Percentiles rank a stretch among this genome's conserved stretches.
phyloP scores from a whole-genome alignment of 2,888 invertebrate genomes.

The Chironomus riparius region DNA sequence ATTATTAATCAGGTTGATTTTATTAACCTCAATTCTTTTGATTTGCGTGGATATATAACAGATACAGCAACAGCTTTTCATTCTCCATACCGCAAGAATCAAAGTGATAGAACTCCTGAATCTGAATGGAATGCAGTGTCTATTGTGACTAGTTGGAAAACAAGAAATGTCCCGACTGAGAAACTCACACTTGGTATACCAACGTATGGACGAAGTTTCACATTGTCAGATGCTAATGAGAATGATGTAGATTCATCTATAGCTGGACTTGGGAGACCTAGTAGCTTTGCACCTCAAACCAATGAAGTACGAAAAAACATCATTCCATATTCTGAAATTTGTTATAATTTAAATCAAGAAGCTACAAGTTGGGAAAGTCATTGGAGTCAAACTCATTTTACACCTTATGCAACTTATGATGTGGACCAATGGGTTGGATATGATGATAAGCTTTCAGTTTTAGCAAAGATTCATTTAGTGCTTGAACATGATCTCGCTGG shows the following conservation, averaged over 20 bases:
- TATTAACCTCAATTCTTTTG: background rate
- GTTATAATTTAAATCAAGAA: constrained; percentile 48
- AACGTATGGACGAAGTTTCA: constrained; percentile 55
- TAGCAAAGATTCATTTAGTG: constrained; percentile 54
- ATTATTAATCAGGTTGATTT: background rate
- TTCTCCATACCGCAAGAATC: background rate
- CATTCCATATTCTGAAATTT: constrained; percentile 58
- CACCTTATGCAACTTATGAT: constrained; percentile 60
- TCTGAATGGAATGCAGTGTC: constrained; percentile 1
- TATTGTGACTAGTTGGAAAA: constrained; percentile 45
- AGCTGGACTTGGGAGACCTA: constrained; percentile 41
- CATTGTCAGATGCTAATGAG: constrained; percentile 40
- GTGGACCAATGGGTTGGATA: constrained; percentile 64
- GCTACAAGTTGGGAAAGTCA: constrained; percentile 45
- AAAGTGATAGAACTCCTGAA: background rate
- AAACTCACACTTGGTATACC: constrained; percentile 57
- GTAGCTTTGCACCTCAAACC: too few species aligned
- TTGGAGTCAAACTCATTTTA: constrained; percentile 49
- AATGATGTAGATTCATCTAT: constrained; percentile 47
- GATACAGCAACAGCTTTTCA: background rate
- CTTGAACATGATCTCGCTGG: constrained; percentile 55
- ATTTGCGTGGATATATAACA: background rate
- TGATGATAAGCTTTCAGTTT: constrained; percentile 55
- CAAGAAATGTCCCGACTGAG: constrained; percentile 45
- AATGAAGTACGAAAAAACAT: constrained; percentile 48